phyloP scores from a whole-genome alignment of 1,140 invertebrate species.

The Drosophila neocordata region DNA sequence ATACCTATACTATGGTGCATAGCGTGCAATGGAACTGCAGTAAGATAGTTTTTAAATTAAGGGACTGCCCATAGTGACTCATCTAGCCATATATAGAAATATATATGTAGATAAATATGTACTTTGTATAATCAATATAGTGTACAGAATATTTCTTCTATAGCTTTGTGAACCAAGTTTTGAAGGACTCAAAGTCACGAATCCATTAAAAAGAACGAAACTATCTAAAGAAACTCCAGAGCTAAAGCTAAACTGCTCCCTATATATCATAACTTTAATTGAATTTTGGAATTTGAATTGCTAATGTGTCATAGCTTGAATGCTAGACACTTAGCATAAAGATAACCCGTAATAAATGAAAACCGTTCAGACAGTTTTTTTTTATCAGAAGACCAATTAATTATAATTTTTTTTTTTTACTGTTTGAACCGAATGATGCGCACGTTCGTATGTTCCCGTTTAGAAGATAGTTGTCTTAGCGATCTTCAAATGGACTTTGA shows the following conservation, averaged over 20 bases:
- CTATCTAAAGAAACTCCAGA: too few relatives aligned
- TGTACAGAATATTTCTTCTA: too few relatives aligned
- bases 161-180: too few relatives aligned
- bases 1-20: too few relatives aligned
- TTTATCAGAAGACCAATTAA: conserved; percentile 1
- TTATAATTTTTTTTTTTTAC: background rate
- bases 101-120: background rate
- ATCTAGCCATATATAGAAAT: too few relatives aligned
- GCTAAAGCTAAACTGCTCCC: background rate
- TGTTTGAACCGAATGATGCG: background rate
- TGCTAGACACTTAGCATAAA: conserved; percentile 1
- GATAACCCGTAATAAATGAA: background rate
- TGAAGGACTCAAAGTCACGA: too few relatives aligned
- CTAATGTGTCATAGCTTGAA: conserved; percentile 3
- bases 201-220: too few relatives aligned
- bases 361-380: background rate
- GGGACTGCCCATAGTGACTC: too few relatives aligned
- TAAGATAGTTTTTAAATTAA: too few relatives aligned
- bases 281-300: conserved; percentile 1
- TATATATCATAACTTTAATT: background rate
- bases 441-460: background rate
- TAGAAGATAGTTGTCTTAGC: background rate
- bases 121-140: background rate
- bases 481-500: conserved; percentile 12
- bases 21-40: too few relatives aligned